Evolutionary conservation across 2,888 invertebrate genomes (phyloP), one percentile per base, ranked within the genome.

Genomic region (Dione vanillae): DNA sequence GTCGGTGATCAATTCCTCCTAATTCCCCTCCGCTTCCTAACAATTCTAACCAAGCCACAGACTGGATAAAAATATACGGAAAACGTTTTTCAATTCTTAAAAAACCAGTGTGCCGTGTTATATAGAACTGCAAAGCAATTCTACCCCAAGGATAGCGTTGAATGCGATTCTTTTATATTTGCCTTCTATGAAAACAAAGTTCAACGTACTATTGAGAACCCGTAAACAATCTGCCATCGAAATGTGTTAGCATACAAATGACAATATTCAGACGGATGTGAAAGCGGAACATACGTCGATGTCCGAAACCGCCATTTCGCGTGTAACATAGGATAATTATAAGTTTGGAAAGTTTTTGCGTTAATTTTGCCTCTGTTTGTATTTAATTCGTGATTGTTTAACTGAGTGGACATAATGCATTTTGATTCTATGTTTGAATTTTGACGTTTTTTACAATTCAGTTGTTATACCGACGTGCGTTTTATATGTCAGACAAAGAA

Each of bases 1-100:
- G 78, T 78, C 77, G 79, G 78, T 79, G 84, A 86, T 87, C 85
- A n/a, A n/a, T n/a, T n/a, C n/a, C n/a, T n/a, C n/a, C n/a, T n/a
- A 85, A 84, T 85, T 86, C 82, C 81, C 78, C 80, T 77, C 79
- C 79, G 69, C 70, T 72, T n/a, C 64, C 64, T 56, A 65, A 59
- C 61, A n/a, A 51, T 64, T 35, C 61, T 43, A 59, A 59, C 37
- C 54, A 12, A 19, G 43, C n/a, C 52, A 51, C 45, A 40, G 52
- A 16, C 41, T 19, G 19, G 40, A 69, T 43, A 43, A 52, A 58
- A 54, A 62, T 54, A 47, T 11, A 16, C 12, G 27, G 61, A 16
- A 40, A 16, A 40, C 19, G n/a, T 35, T 8, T n/a, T 40, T n/a
- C 10, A 2, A 27, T 3, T 2, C 40, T 10, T 6, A n/a, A n/a